A percentile compares a stretch with the other conserved stretches of the same genome.
phyloP scores from a whole-genome alignment of 2,888 invertebrate genomes.

The Diplazon laetatorius region DNA sequence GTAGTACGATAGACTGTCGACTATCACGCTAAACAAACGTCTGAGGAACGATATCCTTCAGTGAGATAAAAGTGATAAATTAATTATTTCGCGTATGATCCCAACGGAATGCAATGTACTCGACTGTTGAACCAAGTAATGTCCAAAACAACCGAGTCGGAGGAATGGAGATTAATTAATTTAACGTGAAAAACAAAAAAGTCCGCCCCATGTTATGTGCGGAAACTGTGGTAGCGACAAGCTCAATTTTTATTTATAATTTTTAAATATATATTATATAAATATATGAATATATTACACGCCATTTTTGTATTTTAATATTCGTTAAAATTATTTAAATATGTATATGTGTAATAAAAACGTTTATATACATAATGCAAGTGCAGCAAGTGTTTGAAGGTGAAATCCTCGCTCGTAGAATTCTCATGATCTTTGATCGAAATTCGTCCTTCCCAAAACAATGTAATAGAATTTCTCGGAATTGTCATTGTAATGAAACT shows the following conservation, averaged over 20 bases:
- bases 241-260: slow-evolving; percentile 69
- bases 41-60: slow-evolving; percentile 38
- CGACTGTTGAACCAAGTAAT: slow-evolving; percentile 20
- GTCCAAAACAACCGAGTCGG: slow-evolving; percentile 37
- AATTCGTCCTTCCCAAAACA: background rate
- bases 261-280: slow-evolving; percentile 61
- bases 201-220: slow-evolving; percentile 46
- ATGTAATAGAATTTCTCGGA: background rate
- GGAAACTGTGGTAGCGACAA: slow-evolving; percentile 29
- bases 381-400: background rate
- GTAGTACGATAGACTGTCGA: background rate
- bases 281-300: slow-evolving; percentile 53
- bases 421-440: background rate
- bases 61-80: slow-evolving; percentile 66
- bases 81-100: slow-evolving; percentile 47
- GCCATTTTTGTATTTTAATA: slow-evolving; percentile 66
- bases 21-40: background rate
- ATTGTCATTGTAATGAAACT: no score
- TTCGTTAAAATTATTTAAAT: slow-evolving; percentile 62
- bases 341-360: slow-evolving; percentile 59
- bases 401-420: background rate
- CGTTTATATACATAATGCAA: slow-evolving; percentile 40
- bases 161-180: slow-evolving; percentile 40
- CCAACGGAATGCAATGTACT: slow-evolving; percentile 66
- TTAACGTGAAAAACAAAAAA: slow-evolving; percentile 1